Conservation (phyloP, 2,797 vertebrate species). For the Martes flavigula region DNA sequence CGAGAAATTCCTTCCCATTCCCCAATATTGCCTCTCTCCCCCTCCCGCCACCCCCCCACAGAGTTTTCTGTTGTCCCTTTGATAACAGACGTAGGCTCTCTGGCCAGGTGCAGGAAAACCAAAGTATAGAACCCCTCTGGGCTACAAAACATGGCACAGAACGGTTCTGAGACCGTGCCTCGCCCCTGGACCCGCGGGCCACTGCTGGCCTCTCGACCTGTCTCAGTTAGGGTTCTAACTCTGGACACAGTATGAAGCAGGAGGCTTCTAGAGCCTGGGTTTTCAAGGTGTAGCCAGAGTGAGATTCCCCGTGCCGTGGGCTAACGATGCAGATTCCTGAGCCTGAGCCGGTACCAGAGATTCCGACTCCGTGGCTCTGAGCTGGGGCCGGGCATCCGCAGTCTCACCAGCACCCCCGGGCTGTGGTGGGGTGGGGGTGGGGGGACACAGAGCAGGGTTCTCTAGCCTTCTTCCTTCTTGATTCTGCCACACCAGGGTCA, state of each 20-base stretch:
- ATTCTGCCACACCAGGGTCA: rapidly evolving
- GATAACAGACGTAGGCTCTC: not conserved
- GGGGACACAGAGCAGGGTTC: not conserved
- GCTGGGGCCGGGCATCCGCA: not conserved
- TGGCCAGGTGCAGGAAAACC: not conserved
- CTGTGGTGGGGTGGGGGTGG: too few species aligned
- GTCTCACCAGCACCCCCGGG: not conserved
- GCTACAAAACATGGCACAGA: not conserved
- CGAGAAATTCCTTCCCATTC: not conserved
- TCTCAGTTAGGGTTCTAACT: not conserved
- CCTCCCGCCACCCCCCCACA: not conserved
- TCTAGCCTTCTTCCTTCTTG: not conserved
- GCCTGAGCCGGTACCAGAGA: not conserved
- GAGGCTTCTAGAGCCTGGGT: not conserved
- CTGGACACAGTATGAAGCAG: not conserved
- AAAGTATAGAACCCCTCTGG: not conserved
- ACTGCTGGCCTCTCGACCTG: not conserved
- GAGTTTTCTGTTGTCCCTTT: not conserved
- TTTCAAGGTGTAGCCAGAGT: not conserved
- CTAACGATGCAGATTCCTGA: not conserved
- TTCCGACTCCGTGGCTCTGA: not conserved
- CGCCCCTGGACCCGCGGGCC: not conserved
- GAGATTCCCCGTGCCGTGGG: not conserved
- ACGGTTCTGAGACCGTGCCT: not conserved
- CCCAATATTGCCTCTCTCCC: not conserved